Evolutionary conservation across 2,113 vertebrate genomes (phyloP).

Genomic region (Hyla sarda): DNA sequence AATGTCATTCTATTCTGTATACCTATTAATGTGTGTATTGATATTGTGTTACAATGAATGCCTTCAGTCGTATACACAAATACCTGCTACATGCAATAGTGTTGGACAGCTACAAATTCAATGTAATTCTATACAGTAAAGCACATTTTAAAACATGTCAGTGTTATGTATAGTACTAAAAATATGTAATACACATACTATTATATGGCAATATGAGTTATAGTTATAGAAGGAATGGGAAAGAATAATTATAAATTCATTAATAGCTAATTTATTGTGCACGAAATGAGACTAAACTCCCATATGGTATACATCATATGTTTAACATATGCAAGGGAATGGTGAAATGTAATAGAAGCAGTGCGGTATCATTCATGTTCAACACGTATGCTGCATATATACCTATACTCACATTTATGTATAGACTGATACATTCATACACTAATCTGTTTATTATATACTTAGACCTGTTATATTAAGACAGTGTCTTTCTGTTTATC

Average conservation of each 20-base stretch:
- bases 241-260: background rate
- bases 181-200: background rate
- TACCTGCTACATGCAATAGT: no score
- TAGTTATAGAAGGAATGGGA: background rate
- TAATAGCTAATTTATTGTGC: constrained; percentile 19
- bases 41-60: background rate
- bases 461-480: background rate
- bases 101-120: background rate
- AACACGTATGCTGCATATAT: background rate
- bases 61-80: background rate
- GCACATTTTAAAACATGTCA: background rate
- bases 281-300: background rate
- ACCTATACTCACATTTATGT: background rate
- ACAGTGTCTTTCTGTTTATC: constrained; percentile 71
- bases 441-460: background rate
- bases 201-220: background rate
- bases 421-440: background rate
- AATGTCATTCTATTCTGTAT: background rate
- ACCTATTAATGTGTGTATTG: background rate
- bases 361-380: background rate
- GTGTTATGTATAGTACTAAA: background rate
- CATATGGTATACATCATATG: background rate
- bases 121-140: background rate
- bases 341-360: background rate
- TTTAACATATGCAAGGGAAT: background rate